Base-by-base conservation (phyloP, 2,113 vertebrate species). In the Sterna hirundo region DNA sequence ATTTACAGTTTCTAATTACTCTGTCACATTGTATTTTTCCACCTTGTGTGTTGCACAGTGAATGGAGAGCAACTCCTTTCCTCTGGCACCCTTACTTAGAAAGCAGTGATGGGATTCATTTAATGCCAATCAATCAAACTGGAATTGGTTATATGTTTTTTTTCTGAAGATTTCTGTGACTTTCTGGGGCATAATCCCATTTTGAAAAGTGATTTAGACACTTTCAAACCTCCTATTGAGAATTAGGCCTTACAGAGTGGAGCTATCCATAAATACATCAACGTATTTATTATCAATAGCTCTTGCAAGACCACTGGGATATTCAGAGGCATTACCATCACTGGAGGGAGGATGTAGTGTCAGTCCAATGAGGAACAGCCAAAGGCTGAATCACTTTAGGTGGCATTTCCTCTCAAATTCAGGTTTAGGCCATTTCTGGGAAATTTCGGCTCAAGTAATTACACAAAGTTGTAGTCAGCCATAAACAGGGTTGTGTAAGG, bases 1-100 rank as follows among this genome's bases (percentile, higher is more conserved):
- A 83, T 90, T 90, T 90, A 55, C 55, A 52, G 16, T 72, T 96
- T 91, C 57, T 85, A 87, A 87, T 95, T 78, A 64, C 20, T 76
- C 26, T 72, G 69, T 64, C 89, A 84, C 17, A 7, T 71, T 62
- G 8, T 76, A 52, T 89, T 89, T 89, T 82, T 64, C 58, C 14
- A 55, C 26, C 29, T 52, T 75, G 25, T 61, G 46, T 54, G 52
- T 75, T 90, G 65, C 54, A 36, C 18, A 52, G 21, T 72, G 74
- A 80, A 69, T 76, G 40, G 49, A 90, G 47, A 83, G 19, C 26
- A 72, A 42, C 32, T 23, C 6, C 21, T 79, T 76, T 83, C 54
- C 82, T 77, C 71, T 79, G 26, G 36, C 25, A 40, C 54, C 40
- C 46, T 64, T 47, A 27, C 49, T 72, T 57, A 70, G 26, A 78